phyloP scores from a whole-genome alignment of 1,140 invertebrate species.

The Stegodyphus mimosarum region DNA sequence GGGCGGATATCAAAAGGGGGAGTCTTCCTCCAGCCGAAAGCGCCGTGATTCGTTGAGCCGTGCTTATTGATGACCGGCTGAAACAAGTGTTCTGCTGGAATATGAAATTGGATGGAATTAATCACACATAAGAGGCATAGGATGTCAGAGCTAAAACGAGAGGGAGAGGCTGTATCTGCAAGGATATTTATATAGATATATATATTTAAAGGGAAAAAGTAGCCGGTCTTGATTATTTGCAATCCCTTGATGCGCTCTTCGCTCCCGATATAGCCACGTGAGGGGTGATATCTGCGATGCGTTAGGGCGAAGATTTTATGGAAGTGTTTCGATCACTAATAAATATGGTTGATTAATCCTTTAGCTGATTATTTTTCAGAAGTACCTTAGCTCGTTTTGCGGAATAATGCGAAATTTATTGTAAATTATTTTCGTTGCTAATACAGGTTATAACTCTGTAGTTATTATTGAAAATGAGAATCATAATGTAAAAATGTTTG shows the following conservation, averaged over 20 bases:
- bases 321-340: no score
- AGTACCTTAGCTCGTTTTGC: no score
- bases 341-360: no score
- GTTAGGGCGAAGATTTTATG: no score
- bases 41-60: conserved; percentile 47
- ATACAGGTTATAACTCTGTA: no score
- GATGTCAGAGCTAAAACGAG: conserved; percentile 43
- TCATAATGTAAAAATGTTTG: no score
- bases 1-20: neutral
- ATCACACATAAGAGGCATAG: conserved; percentile 53
- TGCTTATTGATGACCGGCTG: conserved; percentile 16
- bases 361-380: no score
- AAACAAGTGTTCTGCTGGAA: conserved; percentile 56
- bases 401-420: no score
- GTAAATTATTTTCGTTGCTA: no score
- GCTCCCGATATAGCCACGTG: neutral
- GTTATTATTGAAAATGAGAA: no score
- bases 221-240: conserved; percentile 49
- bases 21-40: conserved; percentile 1
- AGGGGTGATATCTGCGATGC: no score
- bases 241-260: conserved; percentile 30
- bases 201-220: conserved; percentile 1
- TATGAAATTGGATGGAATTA: conserved; percentile 58
- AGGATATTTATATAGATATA: conserved; percentile 14
- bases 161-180: neutral